phyloP scores from a whole-genome alignment of 2,113 vertebrate genomes.

The Caracal caracal region DNA sequence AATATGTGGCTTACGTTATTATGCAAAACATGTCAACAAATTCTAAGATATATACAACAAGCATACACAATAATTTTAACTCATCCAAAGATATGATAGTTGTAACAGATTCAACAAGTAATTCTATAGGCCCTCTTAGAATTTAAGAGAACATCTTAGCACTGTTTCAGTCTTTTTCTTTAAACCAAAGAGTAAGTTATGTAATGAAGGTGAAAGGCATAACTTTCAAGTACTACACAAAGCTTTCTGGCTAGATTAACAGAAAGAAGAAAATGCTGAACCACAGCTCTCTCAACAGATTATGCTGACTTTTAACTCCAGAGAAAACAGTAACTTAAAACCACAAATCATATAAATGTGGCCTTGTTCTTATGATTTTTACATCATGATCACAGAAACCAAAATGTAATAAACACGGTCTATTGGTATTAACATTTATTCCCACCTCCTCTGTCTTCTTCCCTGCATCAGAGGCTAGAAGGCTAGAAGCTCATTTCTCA shows the following conservation, averaged over 20 bases:
- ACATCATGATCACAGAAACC: neutral
- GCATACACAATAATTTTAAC: neutral
- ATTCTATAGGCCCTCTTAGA: neutral
- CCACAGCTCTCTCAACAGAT: neutral
- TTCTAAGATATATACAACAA: neutral
- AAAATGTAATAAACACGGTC: neutral
- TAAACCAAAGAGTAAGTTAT: neutral
- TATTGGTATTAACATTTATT: neutral
- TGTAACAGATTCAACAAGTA: neutral
- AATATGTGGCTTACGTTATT: neutral
- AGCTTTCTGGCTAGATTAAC: neutral
- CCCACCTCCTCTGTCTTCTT: neutral
- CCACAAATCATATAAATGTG: neutral
- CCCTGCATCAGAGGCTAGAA: neutral
- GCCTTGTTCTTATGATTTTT: neutral
- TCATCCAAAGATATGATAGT: neutral
- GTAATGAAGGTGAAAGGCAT: neutral
- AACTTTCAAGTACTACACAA: neutral
- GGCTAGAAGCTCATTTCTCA: neutral
- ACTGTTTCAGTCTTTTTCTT: neutral
- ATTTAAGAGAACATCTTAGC: neutral
- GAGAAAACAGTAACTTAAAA: constrained; percentile 17
- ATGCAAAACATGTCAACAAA: neutral
- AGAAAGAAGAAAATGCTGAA: constrained; percentile 22
- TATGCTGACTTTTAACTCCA: neutral